These are phyloP conservation scores for Brachyhypopomus gauderio DNA, from an alignment of 2,113 vertebrate species.

Conservation along the genomic window DNA sequence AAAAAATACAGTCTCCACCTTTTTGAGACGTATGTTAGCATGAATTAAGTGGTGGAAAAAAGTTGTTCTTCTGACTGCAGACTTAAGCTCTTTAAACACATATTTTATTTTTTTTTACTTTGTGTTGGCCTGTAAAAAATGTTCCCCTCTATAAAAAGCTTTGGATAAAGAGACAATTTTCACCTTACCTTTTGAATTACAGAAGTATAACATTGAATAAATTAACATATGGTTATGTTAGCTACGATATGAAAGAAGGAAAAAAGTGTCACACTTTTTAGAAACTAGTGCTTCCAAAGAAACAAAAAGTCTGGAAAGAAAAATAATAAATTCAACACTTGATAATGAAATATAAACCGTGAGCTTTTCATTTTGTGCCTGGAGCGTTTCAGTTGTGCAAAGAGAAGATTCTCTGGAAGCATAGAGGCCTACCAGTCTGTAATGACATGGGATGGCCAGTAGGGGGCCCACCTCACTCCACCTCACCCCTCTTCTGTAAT, in stretches of 20 bases:
- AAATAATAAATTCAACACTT: not conserved
- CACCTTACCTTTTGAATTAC: constrained; percentile 28
- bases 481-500: constrained; percentile 16
- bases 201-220: constrained; percentile 20
- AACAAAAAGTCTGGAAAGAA: constrained; percentile 8
- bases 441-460: constrained; percentile 8
- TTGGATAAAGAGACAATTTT: constrained; percentile 27
- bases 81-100: constrained; percentile 20
- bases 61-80: constrained; percentile 21
- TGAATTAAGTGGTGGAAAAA: constrained; percentile 33
- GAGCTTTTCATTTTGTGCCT: constrained; percentile 15
- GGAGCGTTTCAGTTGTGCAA: not conserved
- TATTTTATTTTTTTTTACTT: too few relatives aligned
- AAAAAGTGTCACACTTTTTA: not conserved
- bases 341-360: not conserved
- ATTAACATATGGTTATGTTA: constrained; percentile 10
- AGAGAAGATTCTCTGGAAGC: not conserved
- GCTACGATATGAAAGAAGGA: not conserved
- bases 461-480: constrained; percentile 27
- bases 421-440: not conserved
- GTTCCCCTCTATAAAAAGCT: constrained; percentile 15
- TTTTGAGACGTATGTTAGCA: constrained; percentile 17
- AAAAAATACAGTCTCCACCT: constrained; percentile 31
- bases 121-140: not conserved
- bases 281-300: not conserved